Conservation (phyloP, 1,140 invertebrate genomes). For the Hycleus cichorii region DNA sequence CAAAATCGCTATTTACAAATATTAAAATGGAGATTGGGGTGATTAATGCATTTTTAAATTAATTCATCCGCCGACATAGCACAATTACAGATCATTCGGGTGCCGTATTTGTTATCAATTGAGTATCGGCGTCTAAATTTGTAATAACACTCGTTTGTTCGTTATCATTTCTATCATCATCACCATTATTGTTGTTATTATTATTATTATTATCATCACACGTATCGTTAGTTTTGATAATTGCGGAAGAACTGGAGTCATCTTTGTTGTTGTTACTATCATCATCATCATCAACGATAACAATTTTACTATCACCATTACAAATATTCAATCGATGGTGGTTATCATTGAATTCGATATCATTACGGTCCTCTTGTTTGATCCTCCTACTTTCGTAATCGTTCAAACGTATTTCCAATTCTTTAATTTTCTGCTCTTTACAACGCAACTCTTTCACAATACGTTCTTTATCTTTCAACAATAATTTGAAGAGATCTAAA, state of each 20-base stretch:
- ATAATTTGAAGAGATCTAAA: conserved; percentile 25
- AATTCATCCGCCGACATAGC: conserved; percentile 1
- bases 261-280: background rate
- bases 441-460: conserved; percentile 24
- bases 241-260: background rate
- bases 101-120: conserved; percentile 28
- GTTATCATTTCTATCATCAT: background rate
- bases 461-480: conserved; percentile 28
- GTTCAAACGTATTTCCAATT: conserved; percentile 21
- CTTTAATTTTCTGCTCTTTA: conserved; percentile 30
- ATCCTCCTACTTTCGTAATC: conserved; percentile 6
- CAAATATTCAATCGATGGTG: no score
- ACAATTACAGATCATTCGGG: conserved; percentile 36
- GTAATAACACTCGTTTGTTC: conserved; percentile 28
- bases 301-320: no score
- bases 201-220: background rate
- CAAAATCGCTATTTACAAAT: no score
- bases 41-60: no score
- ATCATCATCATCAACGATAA: background rate
- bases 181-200: background rate
- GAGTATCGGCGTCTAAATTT: conserved; percentile 17
- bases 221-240: background rate
- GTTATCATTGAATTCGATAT: no score
- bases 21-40: no score
- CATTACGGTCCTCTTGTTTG: conserved; percentile 6